A percentile compares a stretch with the other conserved stretches of the same genome.
Conservation (phyloP, 2,113 vertebrate genomes). For the Microcebus tavaratra region DNA sequence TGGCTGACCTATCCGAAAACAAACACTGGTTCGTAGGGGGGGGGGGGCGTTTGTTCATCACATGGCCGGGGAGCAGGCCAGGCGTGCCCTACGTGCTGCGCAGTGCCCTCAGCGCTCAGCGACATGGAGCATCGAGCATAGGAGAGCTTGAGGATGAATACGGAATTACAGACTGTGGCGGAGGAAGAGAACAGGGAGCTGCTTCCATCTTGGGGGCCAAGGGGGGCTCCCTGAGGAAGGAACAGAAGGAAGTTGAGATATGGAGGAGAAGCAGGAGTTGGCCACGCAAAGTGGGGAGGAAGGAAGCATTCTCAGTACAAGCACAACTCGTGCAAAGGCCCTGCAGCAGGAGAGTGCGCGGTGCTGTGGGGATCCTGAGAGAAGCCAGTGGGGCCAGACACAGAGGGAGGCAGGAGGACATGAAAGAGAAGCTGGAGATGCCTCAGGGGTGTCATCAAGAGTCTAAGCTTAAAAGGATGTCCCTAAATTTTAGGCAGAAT, state of each 20-base stretch:
- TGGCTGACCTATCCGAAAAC: background rate
- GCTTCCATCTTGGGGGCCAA: background rate
- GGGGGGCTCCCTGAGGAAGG: background rate
- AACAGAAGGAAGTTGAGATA: background rate
- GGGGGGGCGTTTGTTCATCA: background rate
- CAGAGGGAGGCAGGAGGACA: background rate
- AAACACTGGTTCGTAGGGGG: background rate
- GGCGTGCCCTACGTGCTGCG: rapidly evolving
- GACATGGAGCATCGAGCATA: background rate
- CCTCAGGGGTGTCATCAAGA: background rate
- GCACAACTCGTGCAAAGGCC: background rate
- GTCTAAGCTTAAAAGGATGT: background rate
- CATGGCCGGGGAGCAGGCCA: background rate
- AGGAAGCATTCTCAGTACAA: background rate
- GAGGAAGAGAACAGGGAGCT: background rate
- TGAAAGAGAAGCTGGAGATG: background rate
- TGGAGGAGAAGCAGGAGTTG: background rate
- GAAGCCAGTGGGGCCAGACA: background rate
- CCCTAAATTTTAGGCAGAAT: background rate
- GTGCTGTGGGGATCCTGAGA: background rate
- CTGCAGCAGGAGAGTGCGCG: background rate
- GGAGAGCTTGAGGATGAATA: background rate
- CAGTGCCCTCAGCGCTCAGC: background rate
- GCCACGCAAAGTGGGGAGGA: background rate
- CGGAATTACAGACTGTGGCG: background rate